Evolutionary conservation across 2,113 vertebrate genomes (phyloP).

Genomic region (Ardeotis arabs): DNA sequence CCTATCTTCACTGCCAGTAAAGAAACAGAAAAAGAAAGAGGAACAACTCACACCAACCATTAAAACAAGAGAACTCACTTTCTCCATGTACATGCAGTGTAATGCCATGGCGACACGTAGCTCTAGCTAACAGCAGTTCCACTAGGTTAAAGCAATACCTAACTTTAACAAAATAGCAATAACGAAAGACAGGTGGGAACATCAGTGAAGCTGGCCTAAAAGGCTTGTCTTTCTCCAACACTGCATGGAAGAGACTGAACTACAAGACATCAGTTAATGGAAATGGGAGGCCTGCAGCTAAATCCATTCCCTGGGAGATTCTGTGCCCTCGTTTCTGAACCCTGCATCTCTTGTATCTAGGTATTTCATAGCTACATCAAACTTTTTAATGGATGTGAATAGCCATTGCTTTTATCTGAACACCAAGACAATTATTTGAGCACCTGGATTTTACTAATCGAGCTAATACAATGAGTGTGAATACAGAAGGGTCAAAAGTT

Average conservation of each 20-base stretch:
- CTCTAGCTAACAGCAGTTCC: neutral
- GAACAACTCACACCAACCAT: neutral
- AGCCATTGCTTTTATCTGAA: neutral
- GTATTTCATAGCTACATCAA: neutral
- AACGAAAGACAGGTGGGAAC: neutral
- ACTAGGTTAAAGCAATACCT: neutral
- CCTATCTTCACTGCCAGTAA: neutral
- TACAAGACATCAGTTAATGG: neutral
- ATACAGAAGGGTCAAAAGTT: neutral
- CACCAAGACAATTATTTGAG: neutral
- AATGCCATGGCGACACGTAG: accelerated
- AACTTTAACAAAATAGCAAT: neutral
- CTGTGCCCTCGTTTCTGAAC: neutral
- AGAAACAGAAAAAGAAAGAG: neutral
- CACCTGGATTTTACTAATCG: neutral
- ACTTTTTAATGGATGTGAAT: neutral
- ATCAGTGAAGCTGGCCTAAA: neutral
- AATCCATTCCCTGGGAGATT: neutral
- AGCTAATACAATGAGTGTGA: neutral
- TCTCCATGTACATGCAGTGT: accelerated
- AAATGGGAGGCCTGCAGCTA: accelerated
- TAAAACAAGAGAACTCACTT: neutral
- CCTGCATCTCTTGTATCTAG: neutral
- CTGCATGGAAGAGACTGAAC: neutral
- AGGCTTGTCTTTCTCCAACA: neutral